phyloP scores from a whole-genome alignment of 2,797 vertebrate species.

The Silurus aristotelis region DNA sequence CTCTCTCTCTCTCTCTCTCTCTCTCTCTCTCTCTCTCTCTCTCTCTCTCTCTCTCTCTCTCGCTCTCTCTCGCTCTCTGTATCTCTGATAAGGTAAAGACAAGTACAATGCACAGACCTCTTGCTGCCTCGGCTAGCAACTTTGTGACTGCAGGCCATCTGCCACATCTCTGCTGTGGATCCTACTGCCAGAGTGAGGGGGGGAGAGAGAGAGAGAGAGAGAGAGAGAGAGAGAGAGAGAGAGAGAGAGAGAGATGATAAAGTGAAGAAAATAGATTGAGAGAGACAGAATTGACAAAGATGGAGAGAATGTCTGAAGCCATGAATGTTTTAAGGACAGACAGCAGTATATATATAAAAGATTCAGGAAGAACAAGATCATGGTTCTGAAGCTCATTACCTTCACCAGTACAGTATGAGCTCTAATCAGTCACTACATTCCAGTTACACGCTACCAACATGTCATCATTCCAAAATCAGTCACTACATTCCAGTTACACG shows the following conservation, averaged over 20 bases:
- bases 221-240: no score
- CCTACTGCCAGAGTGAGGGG: constrained; percentile 78
- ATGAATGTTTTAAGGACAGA: constrained; percentile 40
- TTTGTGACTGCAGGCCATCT: constrained; percentile 96
- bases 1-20: no score
- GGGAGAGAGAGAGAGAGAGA: no score
- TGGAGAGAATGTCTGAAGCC: constrained; percentile 32
- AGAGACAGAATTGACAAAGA: constrained; percentile 37
- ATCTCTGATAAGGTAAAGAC: constrained; percentile 96
- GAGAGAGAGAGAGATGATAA: no score
- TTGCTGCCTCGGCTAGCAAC: constrained; percentile 87
- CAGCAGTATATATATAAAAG: constrained; percentile 34
- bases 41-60: constrained; percentile 63
- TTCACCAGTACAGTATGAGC: neutral
- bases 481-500: no score
- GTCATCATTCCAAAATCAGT: neutral
- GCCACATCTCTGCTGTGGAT: constrained; percentile 89
- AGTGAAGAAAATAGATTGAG: constrained; percentile 10
- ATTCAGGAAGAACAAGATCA: constrained; percentile 30
- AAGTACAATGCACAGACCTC: constrained; percentile 89
- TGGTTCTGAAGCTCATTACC: constrained; percentile 40
- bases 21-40: no score
- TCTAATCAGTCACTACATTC: neutral
- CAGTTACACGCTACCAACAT: neutral
- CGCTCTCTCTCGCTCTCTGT: neutral